A percentile compares a stretch with the other conserved stretches of the same genome.
Conservation (phyloP, 2,113 vertebrate species). For the Myrmophylax atrothorax region DNA sequence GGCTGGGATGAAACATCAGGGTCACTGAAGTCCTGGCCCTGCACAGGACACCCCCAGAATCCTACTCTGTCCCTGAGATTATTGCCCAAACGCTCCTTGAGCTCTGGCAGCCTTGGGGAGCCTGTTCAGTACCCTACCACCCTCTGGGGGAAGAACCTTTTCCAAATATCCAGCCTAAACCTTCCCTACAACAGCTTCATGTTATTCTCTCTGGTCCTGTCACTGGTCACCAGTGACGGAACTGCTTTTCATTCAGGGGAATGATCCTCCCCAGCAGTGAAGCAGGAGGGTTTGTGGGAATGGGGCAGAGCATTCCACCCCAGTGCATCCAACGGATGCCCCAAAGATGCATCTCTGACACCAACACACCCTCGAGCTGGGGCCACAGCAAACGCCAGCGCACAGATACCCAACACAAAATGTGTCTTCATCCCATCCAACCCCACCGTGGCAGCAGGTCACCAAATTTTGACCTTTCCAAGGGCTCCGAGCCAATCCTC, state of each 20-base stretch:
- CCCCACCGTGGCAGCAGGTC: neutral
- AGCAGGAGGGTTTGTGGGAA: neutral
- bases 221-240: neutral
- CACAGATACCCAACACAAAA: rapidly evolving
- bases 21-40: neutral
- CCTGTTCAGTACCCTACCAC: neutral
- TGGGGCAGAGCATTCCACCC: neutral
- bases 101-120: neutral
- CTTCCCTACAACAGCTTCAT: neutral
- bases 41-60: neutral
- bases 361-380: rapidly evolving
- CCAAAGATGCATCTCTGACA: neutral
- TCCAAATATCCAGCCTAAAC: neutral
- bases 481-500: neutral
- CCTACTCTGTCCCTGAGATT: neutral
- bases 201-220: neutral
- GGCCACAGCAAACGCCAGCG: neutral
- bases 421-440: neutral
- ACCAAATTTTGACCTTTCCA: neutral
- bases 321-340: neutral
- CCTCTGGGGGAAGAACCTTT: neutral
- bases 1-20: neutral
- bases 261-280: neutral
- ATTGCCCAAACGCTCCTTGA: neutral
- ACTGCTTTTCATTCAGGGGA: neutral